A percentile compares a stretch with the other conserved stretches of the same genome.
Conservation (phyloP, 2,888 invertebrate species). For the Meiosimyza platycephala region DNA sequence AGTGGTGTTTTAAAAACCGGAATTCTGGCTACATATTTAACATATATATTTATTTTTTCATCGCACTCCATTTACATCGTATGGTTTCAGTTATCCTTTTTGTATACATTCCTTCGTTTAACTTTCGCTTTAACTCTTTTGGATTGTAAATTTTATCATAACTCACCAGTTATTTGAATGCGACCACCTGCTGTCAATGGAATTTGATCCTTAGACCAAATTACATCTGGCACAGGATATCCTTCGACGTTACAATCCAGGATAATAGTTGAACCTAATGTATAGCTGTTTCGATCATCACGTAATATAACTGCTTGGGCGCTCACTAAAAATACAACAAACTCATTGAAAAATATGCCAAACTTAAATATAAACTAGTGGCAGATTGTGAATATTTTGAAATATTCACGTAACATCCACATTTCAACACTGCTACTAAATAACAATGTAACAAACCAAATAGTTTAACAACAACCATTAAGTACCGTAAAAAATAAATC, state of each 20-base stretch:
- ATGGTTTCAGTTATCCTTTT: too few species aligned
- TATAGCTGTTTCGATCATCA: conserved; percentile 68
- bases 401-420: neutral
- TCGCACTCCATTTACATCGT: too few species aligned
- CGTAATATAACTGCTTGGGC: conserved; percentile 75
- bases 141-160: neutral
- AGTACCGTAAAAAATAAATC: too few species aligned
- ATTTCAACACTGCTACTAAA: neutral
- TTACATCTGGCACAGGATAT: conserved; percentile 79
- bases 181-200: conserved; percentile 71
- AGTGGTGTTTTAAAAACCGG: too few species aligned
- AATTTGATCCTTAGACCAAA: conserved; percentile 84
- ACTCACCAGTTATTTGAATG: conserved; percentile 75
- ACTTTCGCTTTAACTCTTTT: neutral
- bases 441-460: neutral
- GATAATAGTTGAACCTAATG: conserved; percentile 76
- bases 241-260: conserved; percentile 83
- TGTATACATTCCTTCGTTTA: too few species aligned
- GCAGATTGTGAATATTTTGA: neutral
- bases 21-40: too few species aligned
- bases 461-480: too few species aligned
- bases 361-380: too few species aligned
- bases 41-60: too few species aligned
- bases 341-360: conserved; percentile 7
- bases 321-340: conserved; percentile 45